Evolutionary conservation across 2,888 invertebrate genomes (phyloP).

Genomic region (Pyrgus malvae): DNA sequence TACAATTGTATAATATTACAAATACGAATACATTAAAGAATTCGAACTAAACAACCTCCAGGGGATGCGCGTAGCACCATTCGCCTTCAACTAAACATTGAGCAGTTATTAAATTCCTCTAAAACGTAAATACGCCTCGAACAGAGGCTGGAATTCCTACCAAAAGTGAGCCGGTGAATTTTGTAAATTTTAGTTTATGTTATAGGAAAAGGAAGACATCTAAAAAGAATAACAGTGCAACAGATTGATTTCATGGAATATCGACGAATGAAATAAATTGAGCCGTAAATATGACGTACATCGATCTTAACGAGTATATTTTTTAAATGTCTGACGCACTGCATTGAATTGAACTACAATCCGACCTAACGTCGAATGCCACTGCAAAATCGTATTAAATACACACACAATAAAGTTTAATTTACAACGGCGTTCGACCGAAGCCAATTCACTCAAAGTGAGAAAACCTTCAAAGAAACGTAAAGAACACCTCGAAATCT

Average conservation of each 20-base stretch:
- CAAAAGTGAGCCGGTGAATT: conserved; percentile 33
- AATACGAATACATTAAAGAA: conserved; percentile 17
- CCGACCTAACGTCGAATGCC: neutral
- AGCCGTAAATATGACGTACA: conserved; percentile 5
- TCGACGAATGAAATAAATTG: conserved; percentile 2
- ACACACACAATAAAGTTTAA: conserved; percentile 16
- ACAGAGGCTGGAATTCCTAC: conserved; percentile 16
- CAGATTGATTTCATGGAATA: neutral
- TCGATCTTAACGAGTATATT: too few relatives aligned
- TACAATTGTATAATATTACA: conserved; percentile 24
- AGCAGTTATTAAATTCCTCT: conserved; percentile 29
- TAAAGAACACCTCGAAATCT: conserved; percentile 20
- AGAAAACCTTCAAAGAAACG: conserved; percentile 26
- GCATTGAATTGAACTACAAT: neutral
- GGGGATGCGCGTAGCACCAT: conserved; percentile 35
- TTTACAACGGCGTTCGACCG: conserved; percentile 3
- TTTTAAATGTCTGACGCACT: neutral
- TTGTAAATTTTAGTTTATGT: conserved; percentile 9
- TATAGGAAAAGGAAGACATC: conserved; percentile 17
- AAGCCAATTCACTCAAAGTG: conserved; percentile 11
- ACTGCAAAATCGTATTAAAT: conserved; percentile 15
- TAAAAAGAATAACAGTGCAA: conserved; percentile 9
- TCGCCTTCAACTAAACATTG: conserved; percentile 29
- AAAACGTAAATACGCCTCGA: neutral
- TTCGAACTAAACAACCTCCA: conserved; percentile 32